Evolutionary conservation across 2,113 vertebrate genomes (phyloP), one percentile per base, ranked within the genome.

Genomic region (Cinclus mexicanus): DNA sequence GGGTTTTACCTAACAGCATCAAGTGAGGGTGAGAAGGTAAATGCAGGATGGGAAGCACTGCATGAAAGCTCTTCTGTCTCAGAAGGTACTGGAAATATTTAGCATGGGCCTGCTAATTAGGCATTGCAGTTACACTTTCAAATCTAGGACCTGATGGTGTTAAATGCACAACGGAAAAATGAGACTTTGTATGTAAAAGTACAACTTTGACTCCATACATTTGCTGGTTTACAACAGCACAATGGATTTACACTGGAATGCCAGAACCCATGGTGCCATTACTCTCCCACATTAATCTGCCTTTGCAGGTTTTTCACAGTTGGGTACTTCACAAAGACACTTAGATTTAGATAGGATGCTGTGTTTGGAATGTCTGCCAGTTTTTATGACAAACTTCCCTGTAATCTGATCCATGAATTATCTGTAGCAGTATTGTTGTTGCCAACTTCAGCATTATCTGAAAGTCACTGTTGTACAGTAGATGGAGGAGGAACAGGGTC

Each of bases 1-100:
- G 11, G 28, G 11, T 69, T 89, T 87, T 82, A 93, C 7, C 15
- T 11, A 2, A 18, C 63, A 67, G 37, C 69, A 84, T n/a, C n/a
- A 75, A 84, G 23, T 7, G 29, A 82, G 26, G 23, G 50, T 35
- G 24, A 80, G 33, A 91, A 83, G 49, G 11, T n/a, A 86, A 77
- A 83, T 80, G 68, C 21, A 74, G 59, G 74, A 89, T 46, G 25
- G 28, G 49, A 79, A 82, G 41, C 79, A 56, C 52, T 59, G 47
- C 82, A 92, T 23, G 42, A 87, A 92, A 92, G 47, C 65, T 93
- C 60, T 92, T 85, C 57, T 42, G 11, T 59, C 70, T 71, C 4
- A 7, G 82, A 56, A 93, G 75, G 85, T 79, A 65, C 57, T 92
- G 57, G 75, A 95, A 95, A 88, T 71, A 75, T 52, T 90, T 93